Evolutionary conservation across 2,113 vertebrate species (phyloP).

Genomic region (Excalfactoria chinensis): DNA sequence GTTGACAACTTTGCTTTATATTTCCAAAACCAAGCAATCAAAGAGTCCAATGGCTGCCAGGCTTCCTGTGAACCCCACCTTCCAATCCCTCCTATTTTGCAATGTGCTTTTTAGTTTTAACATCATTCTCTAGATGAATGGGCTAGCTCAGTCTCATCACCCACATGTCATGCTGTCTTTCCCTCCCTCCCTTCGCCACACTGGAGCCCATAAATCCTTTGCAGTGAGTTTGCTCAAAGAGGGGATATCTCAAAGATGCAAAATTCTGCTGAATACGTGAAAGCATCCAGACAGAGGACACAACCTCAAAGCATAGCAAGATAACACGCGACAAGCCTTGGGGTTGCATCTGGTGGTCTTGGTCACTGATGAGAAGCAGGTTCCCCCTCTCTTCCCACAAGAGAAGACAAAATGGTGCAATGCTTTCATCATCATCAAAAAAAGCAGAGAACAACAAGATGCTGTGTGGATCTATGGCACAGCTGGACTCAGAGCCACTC

Average conservation of each 20-base stretch:
- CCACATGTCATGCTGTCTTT: not conserved
- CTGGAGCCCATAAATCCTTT: not conserved
- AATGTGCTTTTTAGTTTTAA: constrained; percentile 7
- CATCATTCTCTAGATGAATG: not conserved
- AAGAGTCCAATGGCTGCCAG: not conserved
- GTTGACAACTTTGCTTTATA: not conserved
- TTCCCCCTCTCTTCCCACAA: constrained; percentile 4
- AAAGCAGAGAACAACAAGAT: not conserved
- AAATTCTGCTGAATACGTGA: not conserved
- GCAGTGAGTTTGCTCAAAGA: not conserved
- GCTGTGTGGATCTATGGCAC: not conserved
- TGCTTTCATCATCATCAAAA: not conserved
- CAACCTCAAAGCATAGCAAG: too few species aligned
- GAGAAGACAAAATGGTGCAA: not conserved
- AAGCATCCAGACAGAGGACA: not conserved
- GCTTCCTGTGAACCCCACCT: not conserved
- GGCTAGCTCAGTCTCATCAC: not conserved
- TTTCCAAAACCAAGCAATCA: constrained; percentile 19
- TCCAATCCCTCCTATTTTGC: not conserved
- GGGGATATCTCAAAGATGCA: not conserved
- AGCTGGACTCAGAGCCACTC: not conserved
- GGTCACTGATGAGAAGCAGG: not conserved
- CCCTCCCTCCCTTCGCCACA: not conserved
- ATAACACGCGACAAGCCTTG: not conserved
- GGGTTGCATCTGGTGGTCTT: constrained; percentile 24